A percentile compares a stretch with the other conserved stretches of the same genome.
Evolutionary conservation across 2,113 vertebrate genomes (phyloP).

Genomic region (human (Homo sapiens)): GRCh38 chr1:227244001-227244500

Average conservation of each 20-base stretch:
- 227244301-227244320: not conserved
- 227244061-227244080: not conserved
- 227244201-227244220: not conserved
- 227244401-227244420: not conserved
- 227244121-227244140: conserved; percentile 12
- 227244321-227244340: not conserved
- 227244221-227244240: not conserved
- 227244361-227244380: not conserved
- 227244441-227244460: not conserved
- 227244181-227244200: conserved; percentile 24
- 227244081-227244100: not conserved
- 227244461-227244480: not conserved
- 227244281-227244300: not conserved
- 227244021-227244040: not conserved
- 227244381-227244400: not conserved
- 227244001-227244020: not conserved
- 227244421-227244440: not conserved
- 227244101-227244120: not conserved
- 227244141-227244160: not conserved
- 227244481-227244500: not conserved
- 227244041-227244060: not conserved
- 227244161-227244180: not conserved
- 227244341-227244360: not conserved
- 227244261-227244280: not conserved
- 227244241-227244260: not conserved